phyloP scores from a whole-genome alignment of 1,140 invertebrate genomes.

The Magallana gigas region DNA sequence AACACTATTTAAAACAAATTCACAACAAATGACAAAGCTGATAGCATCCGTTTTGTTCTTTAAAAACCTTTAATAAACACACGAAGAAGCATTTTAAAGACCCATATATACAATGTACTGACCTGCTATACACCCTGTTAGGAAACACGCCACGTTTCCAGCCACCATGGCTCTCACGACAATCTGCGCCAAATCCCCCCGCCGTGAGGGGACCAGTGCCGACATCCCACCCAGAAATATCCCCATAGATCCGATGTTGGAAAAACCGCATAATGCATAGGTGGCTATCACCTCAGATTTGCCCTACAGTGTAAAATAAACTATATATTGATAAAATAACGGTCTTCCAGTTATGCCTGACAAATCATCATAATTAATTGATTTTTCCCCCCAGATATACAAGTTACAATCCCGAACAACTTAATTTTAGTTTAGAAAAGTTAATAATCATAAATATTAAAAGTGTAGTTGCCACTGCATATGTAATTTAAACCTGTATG shows the following conservation, averaged over 20 bases:
- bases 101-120: background rate
- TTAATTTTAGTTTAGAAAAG: too few relatives aligned
- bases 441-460: background rate
- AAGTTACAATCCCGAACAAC: too few relatives aligned
- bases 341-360: background rate
- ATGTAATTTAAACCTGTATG: background rate
- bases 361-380: background rate
- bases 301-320: slow-evolving; percentile 78
- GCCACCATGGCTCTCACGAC: slow-evolving; percentile 91
- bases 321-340: too few relatives aligned
- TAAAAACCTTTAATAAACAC: too few relatives aligned
- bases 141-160: slow-evolving; percentile 91
- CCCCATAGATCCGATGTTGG: slow-evolving; percentile 94
- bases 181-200: slow-evolving; percentile 81
- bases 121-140: slow-evolving; percentile 72
- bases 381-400: background rate
- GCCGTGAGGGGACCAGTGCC: slow-evolving; percentile 88
- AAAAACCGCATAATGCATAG: slow-evolving; percentile 97
- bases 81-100: too few relatives aligned
- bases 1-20: too few relatives aligned
- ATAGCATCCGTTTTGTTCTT: too few relatives aligned
- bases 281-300: slow-evolving; percentile 91
- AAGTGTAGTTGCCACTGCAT: background rate
- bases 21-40: too few relatives aligned
- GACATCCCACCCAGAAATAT: slow-evolving; percentile 91